Conservation (phyloP, 2,888 invertebrate species). For the Agrochola litura region DNA sequence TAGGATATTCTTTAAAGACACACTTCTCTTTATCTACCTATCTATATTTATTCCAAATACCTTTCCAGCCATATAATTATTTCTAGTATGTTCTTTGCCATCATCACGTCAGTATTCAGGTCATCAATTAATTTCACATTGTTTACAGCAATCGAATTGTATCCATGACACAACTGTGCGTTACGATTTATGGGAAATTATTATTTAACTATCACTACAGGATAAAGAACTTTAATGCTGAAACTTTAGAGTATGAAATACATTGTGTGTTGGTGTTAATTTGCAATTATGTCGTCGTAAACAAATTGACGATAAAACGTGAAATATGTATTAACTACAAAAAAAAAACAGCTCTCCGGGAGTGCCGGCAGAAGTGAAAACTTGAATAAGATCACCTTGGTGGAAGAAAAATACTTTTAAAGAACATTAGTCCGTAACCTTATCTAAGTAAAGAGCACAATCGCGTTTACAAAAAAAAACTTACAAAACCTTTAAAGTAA, state of each 20-base stretch:
- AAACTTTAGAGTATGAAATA: not conserved
- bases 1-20: not conserved
- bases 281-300: conserved; percentile 3
- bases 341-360: no score
- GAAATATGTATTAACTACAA: not conserved
- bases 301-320: conserved; percentile 20
- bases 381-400: no score
- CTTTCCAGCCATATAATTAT: not conserved
- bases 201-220: not conserved
- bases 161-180: conserved; percentile 38
- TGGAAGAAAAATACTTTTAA: no score
- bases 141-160: conserved; percentile 39
- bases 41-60: not conserved
- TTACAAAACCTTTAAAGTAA: no score
- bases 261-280: not conserved
- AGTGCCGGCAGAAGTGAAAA: no score
- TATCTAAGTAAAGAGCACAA: no score
- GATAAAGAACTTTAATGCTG: not conserved
- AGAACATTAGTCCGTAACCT: no score
- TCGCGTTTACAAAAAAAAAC: no score
- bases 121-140: conserved; percentile 45
- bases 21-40: not conserved
- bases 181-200: conserved; percentile 36
- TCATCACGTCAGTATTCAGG: conserved; percentile 23
- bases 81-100: not conserved